Conservation (phyloP, 37 sponge, comb jelly and placozoan genomes). For the Ephydatia muelleri region DNA sequence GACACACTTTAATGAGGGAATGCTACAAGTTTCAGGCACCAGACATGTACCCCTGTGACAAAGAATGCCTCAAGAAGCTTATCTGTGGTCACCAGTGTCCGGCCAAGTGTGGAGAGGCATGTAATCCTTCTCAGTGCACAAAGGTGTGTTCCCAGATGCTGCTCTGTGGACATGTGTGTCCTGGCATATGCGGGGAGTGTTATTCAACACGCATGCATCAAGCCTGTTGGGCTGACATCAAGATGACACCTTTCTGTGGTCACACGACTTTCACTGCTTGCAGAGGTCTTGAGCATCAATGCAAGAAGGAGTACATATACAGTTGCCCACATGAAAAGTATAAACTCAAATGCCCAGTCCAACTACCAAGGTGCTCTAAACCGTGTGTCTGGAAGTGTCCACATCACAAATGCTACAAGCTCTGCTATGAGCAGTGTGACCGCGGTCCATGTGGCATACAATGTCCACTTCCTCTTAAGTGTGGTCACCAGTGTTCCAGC, state of each 20-base stretch:
- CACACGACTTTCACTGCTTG: constrained; percentile 8
- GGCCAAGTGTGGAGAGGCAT: constrained; percentile 47
- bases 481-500: constrained; percentile 72
- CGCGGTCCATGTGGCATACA: constrained; percentile 48
- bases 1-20: constrained; percentile 34
- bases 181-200: constrained; percentile 56
- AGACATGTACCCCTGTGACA: constrained; percentile 4
- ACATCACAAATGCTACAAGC: constrained; percentile 39
- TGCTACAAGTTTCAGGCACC: constrained; percentile 26
- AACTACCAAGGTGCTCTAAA: constrained; percentile 6
- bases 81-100: constrained; percentile 71
- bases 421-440: constrained; percentile 63
- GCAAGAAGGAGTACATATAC: not conserved
- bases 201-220: constrained; percentile 31
- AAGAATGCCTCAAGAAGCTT: constrained; percentile 32
- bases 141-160: constrained; percentile 28
- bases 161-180: constrained; percentile 73
- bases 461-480: constrained; percentile 39
- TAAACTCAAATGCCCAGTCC: not conserved
- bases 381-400: constrained; percentile 49
- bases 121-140: constrained; percentile 16
- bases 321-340: constrained; percentile 8
- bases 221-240: constrained; percentile 2
- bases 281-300: not conserved
- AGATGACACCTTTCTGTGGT: constrained; percentile 37